Percentiles rank a stretch among this genome's conserved stretches.
phyloP scores from a whole-genome alignment of 2,888 invertebrate species.

The Mactromeris polynyma region DNA sequence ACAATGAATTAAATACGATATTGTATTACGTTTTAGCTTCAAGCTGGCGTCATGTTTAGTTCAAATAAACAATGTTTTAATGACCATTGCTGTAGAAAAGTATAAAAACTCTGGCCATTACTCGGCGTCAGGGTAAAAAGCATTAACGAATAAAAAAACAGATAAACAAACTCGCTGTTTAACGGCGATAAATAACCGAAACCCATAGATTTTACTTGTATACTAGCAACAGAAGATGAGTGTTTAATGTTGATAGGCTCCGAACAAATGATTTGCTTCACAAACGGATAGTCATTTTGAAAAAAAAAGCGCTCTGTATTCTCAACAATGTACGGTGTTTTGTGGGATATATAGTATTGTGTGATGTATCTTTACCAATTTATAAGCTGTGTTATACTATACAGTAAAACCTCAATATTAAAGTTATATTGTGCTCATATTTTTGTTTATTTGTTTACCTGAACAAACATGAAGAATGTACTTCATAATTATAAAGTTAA shows the following conservation, averaged over 20 bases:
- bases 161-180: slow-evolving; percentile 15
- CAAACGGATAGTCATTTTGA: not conserved
- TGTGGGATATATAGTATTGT: too few species aligned
- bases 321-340: too few species aligned
- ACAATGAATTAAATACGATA: slow-evolving; percentile 15
- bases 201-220: not conserved
- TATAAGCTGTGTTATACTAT: too few species aligned
- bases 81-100: slow-evolving; percentile 32
- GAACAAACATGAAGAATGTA: too few species aligned
- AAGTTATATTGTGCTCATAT: too few species aligned
- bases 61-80: slow-evolving; percentile 42
- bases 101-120: slow-evolving; percentile 34
- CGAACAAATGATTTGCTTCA: not conserved
- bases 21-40: slow-evolving; percentile 32
- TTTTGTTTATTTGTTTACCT: too few species aligned
- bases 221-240: not conserved
- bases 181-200: not conserved
- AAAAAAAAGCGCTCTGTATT: not conserved
- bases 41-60: slow-evolving; percentile 28
- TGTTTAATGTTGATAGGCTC: not conserved
- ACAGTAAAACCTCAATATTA: too few species aligned
- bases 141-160: not conserved
- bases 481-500: too few species aligned
- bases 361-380: too few species aligned
- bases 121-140: slow-evolving; percentile 34